phyloP scores from a whole-genome alignment of 2,888 invertebrate genomes.

The Mesorhabditis spiculigera region DNA sequence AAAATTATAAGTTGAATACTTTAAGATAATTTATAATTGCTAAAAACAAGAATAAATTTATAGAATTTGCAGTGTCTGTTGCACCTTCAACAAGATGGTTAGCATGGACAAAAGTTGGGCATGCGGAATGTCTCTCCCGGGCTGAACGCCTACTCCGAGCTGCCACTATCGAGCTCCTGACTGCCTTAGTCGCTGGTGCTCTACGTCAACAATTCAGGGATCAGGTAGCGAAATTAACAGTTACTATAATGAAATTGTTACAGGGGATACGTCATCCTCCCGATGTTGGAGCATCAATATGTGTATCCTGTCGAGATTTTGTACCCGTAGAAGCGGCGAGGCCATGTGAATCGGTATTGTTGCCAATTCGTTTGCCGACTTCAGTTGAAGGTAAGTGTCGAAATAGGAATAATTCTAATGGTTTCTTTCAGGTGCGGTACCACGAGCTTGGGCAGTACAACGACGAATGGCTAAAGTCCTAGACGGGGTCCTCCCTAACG shows the following conservation, averaged over 20 bases:
- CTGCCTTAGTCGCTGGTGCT: constrained; percentile 31
- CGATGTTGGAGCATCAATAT: constrained; percentile 22
- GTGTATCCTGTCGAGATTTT: constrained; percentile 20
- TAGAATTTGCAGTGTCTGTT: neutral
- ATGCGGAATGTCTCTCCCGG: constrained; percentile 13
- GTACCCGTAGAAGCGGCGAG: constrained; percentile 11
- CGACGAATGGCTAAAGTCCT: constrained; percentile 61
- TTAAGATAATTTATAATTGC: no score
- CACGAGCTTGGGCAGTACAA: constrained; percentile 66
- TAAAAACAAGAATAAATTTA: no score
- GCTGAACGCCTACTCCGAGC: constrained; percentile 30
- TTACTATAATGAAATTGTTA: neutral
- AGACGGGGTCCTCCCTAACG: constrained; percentile 14
- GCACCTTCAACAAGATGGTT: neutral
- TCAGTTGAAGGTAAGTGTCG: constrained; percentile 64
- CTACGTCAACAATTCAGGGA: constrained; percentile 24
- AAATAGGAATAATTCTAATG: neutral
- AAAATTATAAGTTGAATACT: no score
- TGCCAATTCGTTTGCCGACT: constrained; percentile 62
- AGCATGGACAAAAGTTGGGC: constrained; percentile 2
- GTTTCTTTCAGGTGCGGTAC: constrained; percentile 57
- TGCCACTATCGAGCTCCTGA: constrained; percentile 24
- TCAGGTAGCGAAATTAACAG: constrained; percentile 7
- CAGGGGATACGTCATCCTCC: constrained; percentile 32
- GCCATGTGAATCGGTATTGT: constrained; percentile 44